These are phyloP conservation scores for Heterohyrax brucei DNA, from an alignment of 2,797 vertebrate species.

Conservation along the genomic window DNA sequence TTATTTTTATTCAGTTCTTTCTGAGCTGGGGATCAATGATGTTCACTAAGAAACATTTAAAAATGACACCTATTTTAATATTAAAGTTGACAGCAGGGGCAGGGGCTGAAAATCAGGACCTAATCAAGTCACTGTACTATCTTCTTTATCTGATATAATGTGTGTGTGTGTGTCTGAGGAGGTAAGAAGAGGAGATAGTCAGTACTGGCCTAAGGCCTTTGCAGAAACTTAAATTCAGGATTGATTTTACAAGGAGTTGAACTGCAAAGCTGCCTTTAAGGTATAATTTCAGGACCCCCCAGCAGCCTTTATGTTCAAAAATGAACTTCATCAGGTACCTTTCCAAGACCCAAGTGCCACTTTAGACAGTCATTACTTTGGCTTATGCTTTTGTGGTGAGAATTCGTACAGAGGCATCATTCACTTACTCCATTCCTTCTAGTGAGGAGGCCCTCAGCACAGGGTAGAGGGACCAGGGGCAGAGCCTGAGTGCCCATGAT, in stretches of 20 bases:
- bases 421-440: background rate
- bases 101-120: background rate
- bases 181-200: background rate
- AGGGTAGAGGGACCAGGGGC: too few relatives aligned
- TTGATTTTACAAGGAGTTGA: background rate
- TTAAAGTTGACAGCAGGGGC: background rate
- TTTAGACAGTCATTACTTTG: background rate
- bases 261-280: background rate
- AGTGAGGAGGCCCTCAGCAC: too few relatives aligned
- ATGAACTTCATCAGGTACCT: background rate
- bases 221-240: constrained; percentile 20
- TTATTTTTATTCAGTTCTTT: background rate
- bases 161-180: background rate
- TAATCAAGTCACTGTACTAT: background rate
- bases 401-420: background rate
- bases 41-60: background rate
- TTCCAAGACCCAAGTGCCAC: background rate
- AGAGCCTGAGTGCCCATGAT: background rate
- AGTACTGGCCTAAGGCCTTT: background rate
- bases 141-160: background rate
- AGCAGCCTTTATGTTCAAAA: constrained; percentile 14
- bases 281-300: background rate
- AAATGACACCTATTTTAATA: background rate
- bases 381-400: background rate
- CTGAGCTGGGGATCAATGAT: background rate